A percentile compares a stretch with the other conserved stretches of the same genome.
Conservation (phyloP, 2,797 vertebrate species). For the Bovichtus diacanthus region DNA sequence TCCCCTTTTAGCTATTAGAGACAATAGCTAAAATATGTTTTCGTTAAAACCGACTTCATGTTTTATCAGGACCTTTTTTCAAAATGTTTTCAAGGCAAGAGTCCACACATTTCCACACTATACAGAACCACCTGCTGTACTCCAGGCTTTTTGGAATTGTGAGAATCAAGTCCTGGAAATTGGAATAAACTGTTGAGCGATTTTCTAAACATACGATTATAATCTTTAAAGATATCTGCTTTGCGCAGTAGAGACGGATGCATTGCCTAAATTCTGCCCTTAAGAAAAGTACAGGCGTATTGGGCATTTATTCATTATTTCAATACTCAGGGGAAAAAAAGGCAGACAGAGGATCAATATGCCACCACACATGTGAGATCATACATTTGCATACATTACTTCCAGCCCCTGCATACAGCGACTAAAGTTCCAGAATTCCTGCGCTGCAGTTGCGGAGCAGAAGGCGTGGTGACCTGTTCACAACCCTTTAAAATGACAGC, state of each 20-base stretch:
- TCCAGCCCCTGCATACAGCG: slow-evolving; percentile 12
- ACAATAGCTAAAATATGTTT: too few species aligned
- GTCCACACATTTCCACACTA: not conserved
- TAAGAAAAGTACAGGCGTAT: not conserved
- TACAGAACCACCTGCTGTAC: not conserved
- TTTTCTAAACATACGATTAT: slow-evolving; percentile 11
- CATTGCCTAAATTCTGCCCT: slow-evolving; percentile 18
- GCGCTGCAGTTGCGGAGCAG: slow-evolving; percentile 53
- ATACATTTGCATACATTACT: slow-evolving; percentile 62
- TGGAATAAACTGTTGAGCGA: not conserved
- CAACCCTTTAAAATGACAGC: slow-evolving; percentile 81
- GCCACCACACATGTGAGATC: slow-evolving; percentile 35
- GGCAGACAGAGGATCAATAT: slow-evolving; percentile 49
- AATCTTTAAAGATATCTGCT: not conserved
- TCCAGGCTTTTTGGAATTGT: slow-evolving; percentile 22
- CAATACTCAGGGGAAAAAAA: not conserved
- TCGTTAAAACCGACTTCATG: not conserved
- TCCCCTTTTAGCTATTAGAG: too few species aligned
- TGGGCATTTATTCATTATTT: slow-evolving; percentile 30
- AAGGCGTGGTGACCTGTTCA: slow-evolving; percentile 79
- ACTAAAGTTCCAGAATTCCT: slow-evolving; percentile 58
- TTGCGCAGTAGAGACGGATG: slow-evolving; percentile 10
- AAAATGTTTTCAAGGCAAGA: not conserved
- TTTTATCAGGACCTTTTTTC: not conserved
- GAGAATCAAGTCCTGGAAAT: slow-evolving; percentile 33